Conservation (phyloP, 1,140 invertebrate species). For the Lasioglossum albipes region DNA sequence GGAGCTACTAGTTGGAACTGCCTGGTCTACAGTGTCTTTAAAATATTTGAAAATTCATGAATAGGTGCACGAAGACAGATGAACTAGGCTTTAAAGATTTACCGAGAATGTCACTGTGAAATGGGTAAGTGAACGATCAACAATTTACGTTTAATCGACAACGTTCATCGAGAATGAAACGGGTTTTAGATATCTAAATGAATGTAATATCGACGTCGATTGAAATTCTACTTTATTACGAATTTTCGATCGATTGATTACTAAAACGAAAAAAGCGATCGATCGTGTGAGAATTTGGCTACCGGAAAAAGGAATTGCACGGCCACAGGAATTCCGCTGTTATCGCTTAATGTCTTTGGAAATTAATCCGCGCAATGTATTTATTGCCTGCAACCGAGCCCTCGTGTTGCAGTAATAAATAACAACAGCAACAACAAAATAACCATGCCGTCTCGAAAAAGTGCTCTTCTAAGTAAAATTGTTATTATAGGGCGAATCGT, state of each 20-base stretch:
- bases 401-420: constrained; percentile 31
- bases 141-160: not conserved
- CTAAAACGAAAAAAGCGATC: not conserved
- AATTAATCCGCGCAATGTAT: constrained; percentile 31
- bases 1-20: no score
- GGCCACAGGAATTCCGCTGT: constrained; percentile 5
- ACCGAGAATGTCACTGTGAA: not conserved
- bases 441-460: constrained; percentile 74
- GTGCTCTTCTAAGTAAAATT: constrained; percentile 73
- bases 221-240: constrained; percentile 1
- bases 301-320: constrained; percentile 1
- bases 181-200: not conserved
- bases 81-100: constrained; percentile 14
- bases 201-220: not conserved
- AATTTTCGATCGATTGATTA: constrained; percentile 7
- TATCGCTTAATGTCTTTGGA: constrained; percentile 13
- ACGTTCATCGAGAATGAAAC: not conserved
- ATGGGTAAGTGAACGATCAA: not conserved
- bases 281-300: constrained; percentile 6
- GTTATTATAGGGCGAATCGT: constrained; percentile 45
- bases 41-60: constrained; percentile 17
- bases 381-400: constrained; percentile 12
- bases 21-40: constrained; percentile 28
- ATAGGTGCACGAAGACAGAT: constrained; percentile 3
- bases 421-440: constrained; percentile 43